A percentile compares a stretch with the other conserved stretches of the same genome.
Conservation (phyloP, 2,113 vertebrate genomes). For the Chrysochloris asiatica region DNA sequence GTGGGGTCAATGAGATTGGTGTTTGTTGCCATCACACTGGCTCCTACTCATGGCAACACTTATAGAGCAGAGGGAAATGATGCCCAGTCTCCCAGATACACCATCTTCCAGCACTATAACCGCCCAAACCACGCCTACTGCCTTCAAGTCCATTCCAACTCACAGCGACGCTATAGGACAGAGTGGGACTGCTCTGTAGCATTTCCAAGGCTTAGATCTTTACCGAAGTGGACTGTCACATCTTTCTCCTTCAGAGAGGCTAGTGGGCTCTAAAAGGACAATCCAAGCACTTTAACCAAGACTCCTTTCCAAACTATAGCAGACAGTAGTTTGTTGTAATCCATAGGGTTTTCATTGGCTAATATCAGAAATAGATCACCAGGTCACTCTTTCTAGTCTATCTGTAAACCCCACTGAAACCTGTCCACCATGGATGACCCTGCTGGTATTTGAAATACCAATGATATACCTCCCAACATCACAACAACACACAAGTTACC, state of each 20-base stretch:
- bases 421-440: not conserved
- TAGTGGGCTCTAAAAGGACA: not conserved
- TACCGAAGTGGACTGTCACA: not conserved
- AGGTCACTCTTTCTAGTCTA: not conserved
- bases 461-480: not conserved
- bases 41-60: not conserved
- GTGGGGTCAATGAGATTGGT: not conserved
- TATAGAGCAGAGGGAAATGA: not conserved
- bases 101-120: not conserved
- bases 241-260: not conserved
- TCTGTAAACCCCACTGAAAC: not conserved
- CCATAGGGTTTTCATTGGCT: not conserved
- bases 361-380: not conserved
- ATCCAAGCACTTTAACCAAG: not conserved
- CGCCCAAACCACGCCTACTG: no score
- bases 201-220: not conserved
- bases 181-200: no score
- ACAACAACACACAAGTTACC: not conserved
- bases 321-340: not conserved
- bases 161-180: not conserved
- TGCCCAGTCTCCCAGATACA: not conserved
- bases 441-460: not conserved
- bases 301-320: no score
- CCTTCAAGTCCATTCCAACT: not conserved
- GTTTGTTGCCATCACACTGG: not conserved